phyloP scores from a whole-genome alignment of 2,113 vertebrate species.

The Tichodroma muraria region DNA sequence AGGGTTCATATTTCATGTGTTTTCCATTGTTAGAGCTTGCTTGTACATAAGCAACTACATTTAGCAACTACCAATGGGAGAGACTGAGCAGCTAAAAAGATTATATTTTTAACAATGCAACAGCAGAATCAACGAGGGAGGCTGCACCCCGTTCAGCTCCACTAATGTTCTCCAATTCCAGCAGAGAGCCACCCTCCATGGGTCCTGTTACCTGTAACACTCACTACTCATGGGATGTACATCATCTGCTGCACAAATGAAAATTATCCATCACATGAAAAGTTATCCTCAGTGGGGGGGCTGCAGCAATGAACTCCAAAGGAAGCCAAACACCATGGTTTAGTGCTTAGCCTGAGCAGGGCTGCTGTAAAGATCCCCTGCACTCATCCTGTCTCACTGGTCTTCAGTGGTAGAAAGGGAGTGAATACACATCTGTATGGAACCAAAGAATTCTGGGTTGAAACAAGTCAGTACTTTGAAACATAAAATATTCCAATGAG shows the following conservation, averaged over 20 bases:
- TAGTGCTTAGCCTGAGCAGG: neutral
- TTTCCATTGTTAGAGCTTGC: slow-evolving; percentile 33
- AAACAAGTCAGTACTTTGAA: neutral
- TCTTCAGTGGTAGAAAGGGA: neutral
- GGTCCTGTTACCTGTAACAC: neutral
- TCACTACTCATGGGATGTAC: neutral
- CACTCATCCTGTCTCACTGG: neutral
- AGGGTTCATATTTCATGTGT: neutral
- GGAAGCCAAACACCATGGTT: neutral
- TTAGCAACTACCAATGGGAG: neutral
- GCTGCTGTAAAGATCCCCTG: neutral
- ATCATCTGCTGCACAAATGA: neutral
- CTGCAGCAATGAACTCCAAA: neutral
- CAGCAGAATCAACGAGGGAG: neutral
- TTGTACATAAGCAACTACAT: neutral
- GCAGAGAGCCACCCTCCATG: neutral
- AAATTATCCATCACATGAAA: neutral
- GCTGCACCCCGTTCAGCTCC: neutral
- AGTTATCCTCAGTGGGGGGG: neutral
- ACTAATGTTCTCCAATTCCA: neutral
- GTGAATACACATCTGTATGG: neutral
- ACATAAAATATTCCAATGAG: neutral
- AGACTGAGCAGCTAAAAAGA: neutral
- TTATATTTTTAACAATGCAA: neutral
- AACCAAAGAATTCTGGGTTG: neutral